Percentiles rank a stretch among this genome's conserved stretches.
These are phyloP conservation scores for Drosophila pandora DNA, from an alignment of 1,140 invertebrate species.

Conservation along the genomic window DNA sequence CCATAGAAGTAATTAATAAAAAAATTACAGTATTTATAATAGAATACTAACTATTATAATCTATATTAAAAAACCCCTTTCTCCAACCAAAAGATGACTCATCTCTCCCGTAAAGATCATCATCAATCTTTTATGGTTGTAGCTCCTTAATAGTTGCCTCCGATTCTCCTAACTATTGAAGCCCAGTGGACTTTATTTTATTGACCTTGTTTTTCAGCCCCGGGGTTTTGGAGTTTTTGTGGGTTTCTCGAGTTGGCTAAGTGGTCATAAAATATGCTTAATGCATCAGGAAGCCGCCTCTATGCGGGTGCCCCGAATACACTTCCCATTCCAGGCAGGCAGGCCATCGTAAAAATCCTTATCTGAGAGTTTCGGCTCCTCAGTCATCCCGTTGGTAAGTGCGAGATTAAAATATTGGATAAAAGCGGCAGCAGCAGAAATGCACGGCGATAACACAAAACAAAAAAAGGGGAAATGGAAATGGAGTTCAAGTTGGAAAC, in stretches of 20 bases:
- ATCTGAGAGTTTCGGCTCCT: slow-evolving; percentile 45
- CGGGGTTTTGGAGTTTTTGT: not conserved
- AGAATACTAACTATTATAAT: too few relatives aligned
- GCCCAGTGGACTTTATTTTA: slow-evolving; percentile 42
- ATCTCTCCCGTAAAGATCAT: slow-evolving; percentile 17
- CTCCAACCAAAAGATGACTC: slow-evolving; percentile 23
- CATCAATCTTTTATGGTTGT: slow-evolving; percentile 27
- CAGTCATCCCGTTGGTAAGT: slow-evolving; percentile 71
- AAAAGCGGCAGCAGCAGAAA: slow-evolving; percentile 69
- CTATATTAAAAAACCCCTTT: not conserved
- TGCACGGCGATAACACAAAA: slow-evolving; percentile 53
- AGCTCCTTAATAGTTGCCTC: slow-evolving; percentile 14
- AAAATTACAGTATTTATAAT: too few relatives aligned
- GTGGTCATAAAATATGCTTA: slow-evolving; percentile 81
- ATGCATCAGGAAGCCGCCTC: slow-evolving; percentile 74
- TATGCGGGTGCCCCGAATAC: slow-evolving; percentile 63
- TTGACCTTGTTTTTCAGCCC: slow-evolving; percentile 52
- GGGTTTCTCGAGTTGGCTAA: slow-evolving; percentile 49
- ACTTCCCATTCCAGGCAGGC: slow-evolving; percentile 1
- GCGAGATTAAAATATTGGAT: slow-evolving; percentile 82
- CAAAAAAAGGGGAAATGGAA: slow-evolving; percentile 60
- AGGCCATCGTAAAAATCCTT: slow-evolving; percentile 62
- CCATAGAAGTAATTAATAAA: too few relatives aligned
- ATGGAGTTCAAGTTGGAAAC: slow-evolving; percentile 53
- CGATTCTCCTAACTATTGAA: slow-evolving; percentile 20